These are phyloP conservation scores for Melospiza georgiana DNA, from an alignment of 2,113 vertebrate species.

Conservation along the genomic window DNA sequence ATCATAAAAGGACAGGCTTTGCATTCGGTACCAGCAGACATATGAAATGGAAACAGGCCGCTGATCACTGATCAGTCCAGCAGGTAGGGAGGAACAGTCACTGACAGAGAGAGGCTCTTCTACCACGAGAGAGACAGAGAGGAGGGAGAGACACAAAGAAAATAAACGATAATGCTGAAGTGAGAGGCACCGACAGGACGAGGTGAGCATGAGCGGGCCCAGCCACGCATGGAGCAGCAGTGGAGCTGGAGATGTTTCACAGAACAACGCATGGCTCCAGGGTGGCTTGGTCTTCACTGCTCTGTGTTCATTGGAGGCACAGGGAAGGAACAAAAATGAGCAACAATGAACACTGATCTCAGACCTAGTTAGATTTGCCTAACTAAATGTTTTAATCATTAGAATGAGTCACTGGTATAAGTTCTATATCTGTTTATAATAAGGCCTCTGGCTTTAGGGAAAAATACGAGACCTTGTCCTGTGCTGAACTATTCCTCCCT, in stretches of 20 bases:
- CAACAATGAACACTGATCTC: neutral
- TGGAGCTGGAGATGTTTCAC: conserved; percentile 37
- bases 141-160: conserved; percentile 69
- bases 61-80: conserved; percentile 82
- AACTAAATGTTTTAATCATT: neutral
- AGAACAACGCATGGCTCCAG: neutral
- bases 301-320: neutral
- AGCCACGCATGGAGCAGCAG: conserved; percentile 9
- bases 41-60: conserved; percentile 82
- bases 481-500: neutral
- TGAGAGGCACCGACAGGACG: conserved; percentile 43
- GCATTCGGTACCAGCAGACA: conserved; percentile 86
- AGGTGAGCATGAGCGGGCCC: neutral
- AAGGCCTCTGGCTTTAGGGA: neutral
- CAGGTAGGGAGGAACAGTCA: conserved; percentile 78
- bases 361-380: neutral
- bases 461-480: neutral
- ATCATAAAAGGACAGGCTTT: conserved; percentile 88
- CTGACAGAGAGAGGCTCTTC: conserved; percentile 84
- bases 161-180: conserved; percentile 64
- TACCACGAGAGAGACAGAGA: conserved; percentile 78
- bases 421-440: neutral
- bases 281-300: neutral
- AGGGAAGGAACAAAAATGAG: neutral
- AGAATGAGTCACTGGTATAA: neutral